Evolutionary conservation across 2,797 vertebrate genomes (phyloP), one percentile per base, ranked within the genome.

Genomic region (Sebastes itinus): DNA sequence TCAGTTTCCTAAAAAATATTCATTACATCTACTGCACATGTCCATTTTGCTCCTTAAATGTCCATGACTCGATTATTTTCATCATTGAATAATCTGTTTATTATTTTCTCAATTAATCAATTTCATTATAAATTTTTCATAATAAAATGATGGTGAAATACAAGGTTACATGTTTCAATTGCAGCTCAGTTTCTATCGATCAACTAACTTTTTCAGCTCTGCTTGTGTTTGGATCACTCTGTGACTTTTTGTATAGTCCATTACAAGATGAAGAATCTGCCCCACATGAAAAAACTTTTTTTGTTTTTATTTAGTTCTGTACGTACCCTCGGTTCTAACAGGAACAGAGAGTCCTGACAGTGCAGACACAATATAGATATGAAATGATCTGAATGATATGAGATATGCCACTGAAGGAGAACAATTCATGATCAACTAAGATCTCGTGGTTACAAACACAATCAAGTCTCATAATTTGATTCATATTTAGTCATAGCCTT

Each of bases 281-380:
- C 52, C 27, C 38, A 59, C 63, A 58, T 73, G 14, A 75, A 46
- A n/a, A 76, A 56, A 13, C 33, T n/a, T 60, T 13, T 2, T 20
- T 7, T 10, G 2, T 35, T 60, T 42, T 1, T 8, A n/a, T 20
- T 52, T 8, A 52, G 49, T 33, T 79, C 7, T 62, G 32, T 13
- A 3, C 7, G 20, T 20, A 16, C 18, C 12, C 12, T 30, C 4
- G 4, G 71, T 42, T 64, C 66, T n/a, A 54, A 63, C 59, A 84
- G 65, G 58, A 76, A 76, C 55, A 61, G 16, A 5, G 23, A 80
- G 66, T 61, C 55, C 38, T 77, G 35, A 71, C 46, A 27, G 28
- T 7, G 8, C 22, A 60, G 9, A 80, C 13, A 18, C 27, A 69
- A 76, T 33, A 35, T 0, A 35, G 35, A 35, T 35, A 35, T 35